Evolutionary conservation across 2,888 invertebrate species (phyloP).

Genomic region (Eremobia ochroleuca): DNA sequence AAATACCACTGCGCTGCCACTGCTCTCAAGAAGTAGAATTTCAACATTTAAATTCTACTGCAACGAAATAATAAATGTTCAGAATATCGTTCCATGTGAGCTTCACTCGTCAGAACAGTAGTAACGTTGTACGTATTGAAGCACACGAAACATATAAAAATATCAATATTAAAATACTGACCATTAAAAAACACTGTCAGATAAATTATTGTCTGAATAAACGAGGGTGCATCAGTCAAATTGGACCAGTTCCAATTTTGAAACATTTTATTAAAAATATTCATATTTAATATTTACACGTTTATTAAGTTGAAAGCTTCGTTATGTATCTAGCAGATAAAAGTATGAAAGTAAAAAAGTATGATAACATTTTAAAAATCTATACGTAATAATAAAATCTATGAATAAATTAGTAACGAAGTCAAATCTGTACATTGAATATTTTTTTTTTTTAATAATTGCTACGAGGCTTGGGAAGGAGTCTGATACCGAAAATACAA

Average conservation of each 20-base stretch:
- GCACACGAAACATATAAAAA: not conserved
- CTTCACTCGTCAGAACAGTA: not conserved
- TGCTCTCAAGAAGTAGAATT: not conserved
- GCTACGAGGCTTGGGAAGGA: not conserved
- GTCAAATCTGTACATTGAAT: not conserved
- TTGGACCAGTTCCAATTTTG: constrained; percentile 26
- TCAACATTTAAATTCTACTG: not conserved
- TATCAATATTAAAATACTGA: not conserved
- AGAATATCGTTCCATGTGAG: too few relatives aligned
- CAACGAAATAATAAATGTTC: not conserved
- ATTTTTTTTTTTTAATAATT: not conserved
- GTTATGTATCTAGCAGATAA: not conserved
- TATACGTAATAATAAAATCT: not conserved
- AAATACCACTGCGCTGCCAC: too few relatives aligned
- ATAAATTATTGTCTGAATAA: constrained; percentile 1
- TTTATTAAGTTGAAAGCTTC: constrained; percentile 10
- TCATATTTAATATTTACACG: constrained; percentile 1
- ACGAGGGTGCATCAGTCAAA: constrained; percentile 10
- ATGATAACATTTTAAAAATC: too few relatives aligned
- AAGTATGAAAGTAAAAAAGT: not conserved
- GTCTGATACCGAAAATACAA: not conserved
- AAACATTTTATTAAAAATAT: constrained; percentile 17
- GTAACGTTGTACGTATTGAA: too few relatives aligned
- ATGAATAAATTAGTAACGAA: not conserved
- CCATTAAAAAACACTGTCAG: constrained; percentile 1